A percentile compares a stretch with the other conserved stretches of the same genome.
Conservation (phyloP, 92 coral and sea anemone species). For the Epizoanthus ramosus region DNA sequence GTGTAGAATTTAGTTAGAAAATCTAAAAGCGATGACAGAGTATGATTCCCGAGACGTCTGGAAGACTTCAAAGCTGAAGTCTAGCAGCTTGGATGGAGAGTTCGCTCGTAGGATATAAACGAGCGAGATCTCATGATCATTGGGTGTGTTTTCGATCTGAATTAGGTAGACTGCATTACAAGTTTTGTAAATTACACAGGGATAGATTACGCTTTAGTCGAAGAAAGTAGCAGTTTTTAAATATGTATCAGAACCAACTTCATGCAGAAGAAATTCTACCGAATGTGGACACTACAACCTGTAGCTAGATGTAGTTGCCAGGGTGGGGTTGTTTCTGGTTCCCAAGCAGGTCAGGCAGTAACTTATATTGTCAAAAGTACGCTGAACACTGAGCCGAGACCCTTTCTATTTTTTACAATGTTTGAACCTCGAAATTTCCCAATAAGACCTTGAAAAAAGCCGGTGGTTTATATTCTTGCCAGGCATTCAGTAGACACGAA, state of each 20-base stretch:
- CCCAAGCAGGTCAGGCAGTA: neutral
- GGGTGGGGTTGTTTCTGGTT: constrained; percentile 10
- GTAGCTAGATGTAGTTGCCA: neutral
- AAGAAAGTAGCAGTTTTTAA: neutral
- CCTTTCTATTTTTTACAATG: neutral
- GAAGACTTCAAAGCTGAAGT: neutral
- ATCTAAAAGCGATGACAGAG: neutral
- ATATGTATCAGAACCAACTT: neutral
- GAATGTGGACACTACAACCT: constrained; percentile 25
- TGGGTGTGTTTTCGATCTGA: too few species aligned
- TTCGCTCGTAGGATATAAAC: neutral
- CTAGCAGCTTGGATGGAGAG: neutral
- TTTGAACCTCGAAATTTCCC: constrained; percentile 14
- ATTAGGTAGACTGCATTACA: neutral
- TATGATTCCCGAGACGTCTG: neutral
- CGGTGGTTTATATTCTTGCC: constrained; percentile 31
- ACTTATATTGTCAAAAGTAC: neutral
- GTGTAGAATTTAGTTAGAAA: neutral
- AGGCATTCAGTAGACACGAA: constrained; percentile 28
- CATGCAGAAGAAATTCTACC: constrained; percentile 27
- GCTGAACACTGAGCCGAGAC: neutral
- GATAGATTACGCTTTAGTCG: neutral
- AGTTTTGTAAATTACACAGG: neutral
- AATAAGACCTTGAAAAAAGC: constrained; percentile 21
- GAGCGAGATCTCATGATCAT: neutral